A percentile compares a stretch with the other conserved stretches of the same genome.
These are phyloP conservation scores for Gephyroberyx darwinii DNA, from an alignment of 2,797 vertebrate genomes.

Conservation along the genomic window DNA sequence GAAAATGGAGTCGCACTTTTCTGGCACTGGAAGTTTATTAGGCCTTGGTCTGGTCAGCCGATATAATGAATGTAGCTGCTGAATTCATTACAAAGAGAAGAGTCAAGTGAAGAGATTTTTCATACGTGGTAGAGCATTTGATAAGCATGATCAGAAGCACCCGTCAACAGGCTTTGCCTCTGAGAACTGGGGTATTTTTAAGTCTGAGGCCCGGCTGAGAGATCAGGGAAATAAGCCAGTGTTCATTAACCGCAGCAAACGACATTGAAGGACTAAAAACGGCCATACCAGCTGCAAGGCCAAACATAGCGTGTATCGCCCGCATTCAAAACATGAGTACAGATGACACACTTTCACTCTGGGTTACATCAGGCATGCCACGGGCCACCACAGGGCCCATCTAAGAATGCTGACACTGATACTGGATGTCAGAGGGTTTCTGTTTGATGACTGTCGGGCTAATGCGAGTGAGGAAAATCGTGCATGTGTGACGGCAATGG, in stretches of 20 bases:
- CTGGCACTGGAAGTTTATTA: conserved; percentile 41
- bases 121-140: conserved; percentile 47
- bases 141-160: conserved; percentile 64
- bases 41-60: conserved; percentile 41
- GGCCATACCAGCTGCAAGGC: conserved; percentile 60
- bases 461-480: background rate
- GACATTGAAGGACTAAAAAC: conserved; percentile 65
- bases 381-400: conserved; percentile 7
- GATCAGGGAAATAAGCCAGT: conserved; percentile 62
- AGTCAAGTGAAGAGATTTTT: conserved; percentile 50
- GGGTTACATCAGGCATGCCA: conserved; percentile 61
- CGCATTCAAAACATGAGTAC: conserved; percentile 53
- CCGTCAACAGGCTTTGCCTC: conserved; percentile 55
- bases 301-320: conserved; percentile 63
- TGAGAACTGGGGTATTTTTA: conserved; percentile 65
- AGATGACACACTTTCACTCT: conserved; percentile 64
- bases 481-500: conserved; percentile 10
- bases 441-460: conserved; percentile 4
- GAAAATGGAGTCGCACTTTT: conserved; percentile 31
- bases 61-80: conserved; percentile 51
- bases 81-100: conserved; percentile 51
- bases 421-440: conserved; percentile 1
- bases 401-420: conserved; percentile 5
- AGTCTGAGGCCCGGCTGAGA: conserved; percentile 56
- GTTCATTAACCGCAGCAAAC: conserved; percentile 73